Conservation (phyloP, 2,797 vertebrate species). For the Ficedula albicollis region DNA sequence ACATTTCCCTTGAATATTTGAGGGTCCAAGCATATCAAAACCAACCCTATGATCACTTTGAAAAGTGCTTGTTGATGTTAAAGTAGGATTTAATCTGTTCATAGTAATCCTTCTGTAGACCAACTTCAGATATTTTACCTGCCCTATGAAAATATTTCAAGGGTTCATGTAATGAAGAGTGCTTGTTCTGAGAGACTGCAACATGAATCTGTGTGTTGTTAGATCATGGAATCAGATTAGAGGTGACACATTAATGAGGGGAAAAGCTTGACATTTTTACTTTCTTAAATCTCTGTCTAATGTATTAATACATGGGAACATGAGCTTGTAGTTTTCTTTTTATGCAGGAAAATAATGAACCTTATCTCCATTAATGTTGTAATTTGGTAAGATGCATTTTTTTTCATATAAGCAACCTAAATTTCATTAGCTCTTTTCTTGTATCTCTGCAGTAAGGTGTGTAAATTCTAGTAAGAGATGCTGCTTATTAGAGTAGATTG, state of each 20-base stretch:
- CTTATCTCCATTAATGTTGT: not conserved
- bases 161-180: not conserved
- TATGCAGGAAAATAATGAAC: not conserved
- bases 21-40: not conserved
- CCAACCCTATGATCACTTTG: accelerated
- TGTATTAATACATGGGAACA: not conserved
- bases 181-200: not conserved
- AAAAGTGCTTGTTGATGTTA: not conserved
- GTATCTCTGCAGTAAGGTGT: not conserved
- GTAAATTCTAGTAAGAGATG: not conserved
- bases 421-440: not conserved
- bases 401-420: not conserved
- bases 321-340: not conserved
- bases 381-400: no score
- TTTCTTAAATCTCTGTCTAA: not conserved
- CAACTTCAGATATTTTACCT: not conserved
- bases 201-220: not conserved
- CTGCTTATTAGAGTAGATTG: not conserved
- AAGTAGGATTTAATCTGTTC: not conserved
- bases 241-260: not conserved
- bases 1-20: not conserved
- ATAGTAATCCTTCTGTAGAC: not conserved
- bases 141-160: not conserved
- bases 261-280: not conserved
- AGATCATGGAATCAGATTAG: not conserved